Evolutionary conservation across 2,797 vertebrate genomes (phyloP), one percentile per base, ranked within the genome.

Genomic region (Muscicapa striata): DNA sequence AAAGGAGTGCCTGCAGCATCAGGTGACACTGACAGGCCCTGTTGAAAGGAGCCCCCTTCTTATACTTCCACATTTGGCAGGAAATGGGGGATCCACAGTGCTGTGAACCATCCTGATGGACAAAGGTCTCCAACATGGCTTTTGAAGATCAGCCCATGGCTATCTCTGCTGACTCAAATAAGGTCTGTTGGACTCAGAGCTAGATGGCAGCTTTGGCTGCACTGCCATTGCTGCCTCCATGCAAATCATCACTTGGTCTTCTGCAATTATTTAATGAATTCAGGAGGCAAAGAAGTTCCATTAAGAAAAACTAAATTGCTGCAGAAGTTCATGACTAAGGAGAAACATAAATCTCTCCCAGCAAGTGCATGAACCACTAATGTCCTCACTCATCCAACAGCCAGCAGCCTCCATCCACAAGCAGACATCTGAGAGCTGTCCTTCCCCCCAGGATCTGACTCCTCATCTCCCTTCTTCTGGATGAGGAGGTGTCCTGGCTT

Each of bases 121-220:
- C 24, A 64, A 46, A 86, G 20, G 20, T 64, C 11, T 24, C 41
- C 2, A 0, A 1, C 12, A 30, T 3, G 16, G 30, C 16, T 51
- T 61, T 61, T 45, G 21, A 61, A 40, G 22, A 38, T 11, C 2
- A 45, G 38, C 58, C 23, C 15, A 1, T 16, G 0, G 0, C 26
- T 63, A n/a, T 27, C 17, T 5, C n/a, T 51, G 20, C 38, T 9
- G 43, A 30, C 57, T 46, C 15, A 29, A 52, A 30, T 11, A n/a
- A 78, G 34, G 12, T 34, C 76, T 79, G 32, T 32, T 1, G 4
- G 46, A 46, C 11, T 24, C 27, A 24, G 54, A 20, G 43, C 64
- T 54, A 30, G 45, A 34, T 27, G 30, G 46, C 59, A 91, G 73
- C 40, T 90, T 90, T 43, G 23, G 30, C 40, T 68, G 20, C 69